These are phyloP conservation scores for Caenorhabditis sinica DNA, from an alignment of 2,888 invertebrate species.

Conservation along the genomic window DNA sequence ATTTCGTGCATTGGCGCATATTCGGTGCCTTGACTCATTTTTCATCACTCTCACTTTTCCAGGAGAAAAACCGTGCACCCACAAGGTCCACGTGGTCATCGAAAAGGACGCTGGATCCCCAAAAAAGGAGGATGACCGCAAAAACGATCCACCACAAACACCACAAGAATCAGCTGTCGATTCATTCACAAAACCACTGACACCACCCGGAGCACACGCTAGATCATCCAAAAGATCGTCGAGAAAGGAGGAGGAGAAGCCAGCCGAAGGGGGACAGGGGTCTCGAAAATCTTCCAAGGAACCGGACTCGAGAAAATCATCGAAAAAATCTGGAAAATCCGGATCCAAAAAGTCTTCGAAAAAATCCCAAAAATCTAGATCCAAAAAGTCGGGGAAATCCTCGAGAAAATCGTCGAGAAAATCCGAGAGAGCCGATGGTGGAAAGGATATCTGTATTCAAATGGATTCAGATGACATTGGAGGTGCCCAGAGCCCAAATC, in stretches of 20 bases:
- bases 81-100: background rate
- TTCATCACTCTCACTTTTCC: background rate
- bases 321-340: background rate
- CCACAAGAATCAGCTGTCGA: background rate
- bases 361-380: constrained; percentile 9
- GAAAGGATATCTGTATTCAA: background rate
- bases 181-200: background rate
- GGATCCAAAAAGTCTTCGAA: constrained; percentile 5
- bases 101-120: background rate
- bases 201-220: background rate
- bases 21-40: background rate
- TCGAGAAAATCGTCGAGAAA: background rate
- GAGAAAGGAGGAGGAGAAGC: constrained; percentile 22
- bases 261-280: background rate
- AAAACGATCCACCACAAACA: background rate
- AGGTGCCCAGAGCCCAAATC: background rate
- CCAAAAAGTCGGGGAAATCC: background rate
- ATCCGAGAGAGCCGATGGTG: background rate
- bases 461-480: constrained; percentile 12
- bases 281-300: constrained; percentile 2
- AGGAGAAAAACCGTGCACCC: constrained; percentile 35
- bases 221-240: constrained; percentile 32
- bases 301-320: background rate
- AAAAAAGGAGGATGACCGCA: background rate
- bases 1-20: too few relatives aligned